Percentiles rank a stretch among this genome's conserved stretches.
These are phyloP conservation scores for Acanthococcus lagerstroemiae DNA, from an alignment of 2,888 invertebrate species.

Conservation along the genomic window DNA sequence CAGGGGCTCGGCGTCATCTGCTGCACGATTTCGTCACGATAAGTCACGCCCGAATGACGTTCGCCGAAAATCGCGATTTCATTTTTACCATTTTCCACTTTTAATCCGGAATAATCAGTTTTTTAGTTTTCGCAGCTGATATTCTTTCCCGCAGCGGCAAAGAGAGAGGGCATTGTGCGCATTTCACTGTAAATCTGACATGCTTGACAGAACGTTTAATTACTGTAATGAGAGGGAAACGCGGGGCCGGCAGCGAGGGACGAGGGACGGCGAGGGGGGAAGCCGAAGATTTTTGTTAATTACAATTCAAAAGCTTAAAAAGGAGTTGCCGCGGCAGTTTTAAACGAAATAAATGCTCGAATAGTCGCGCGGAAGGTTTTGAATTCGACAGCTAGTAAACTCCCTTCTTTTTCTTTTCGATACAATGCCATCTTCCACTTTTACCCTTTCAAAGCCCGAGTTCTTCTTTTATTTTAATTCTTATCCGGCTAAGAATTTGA, in stretches of 20 bases:
- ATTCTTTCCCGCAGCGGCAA: background rate
- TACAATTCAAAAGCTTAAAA: slow-evolving; percentile 30
- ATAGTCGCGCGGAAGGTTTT: slow-evolving; percentile 15
- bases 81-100: no score
- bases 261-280: slow-evolving; percentile 4
- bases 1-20: no score
- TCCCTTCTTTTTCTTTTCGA: slow-evolving; percentile 26
- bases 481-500: slow-evolving; percentile 27
- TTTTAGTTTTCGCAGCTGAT: slow-evolving; percentile 25
- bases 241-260: background rate
- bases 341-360: slow-evolving; percentile 27
- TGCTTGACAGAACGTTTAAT: slow-evolving; percentile 31
- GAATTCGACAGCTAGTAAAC: slow-evolving; percentile 29
- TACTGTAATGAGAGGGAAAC: slow-evolving; percentile 20
- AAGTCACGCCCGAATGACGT: no score
- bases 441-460: slow-evolving; percentile 19
- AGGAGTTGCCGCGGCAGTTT: slow-evolving; percentile 23
- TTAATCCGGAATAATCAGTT: slow-evolving; percentile 30
- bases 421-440: slow-evolving; percentile 27
- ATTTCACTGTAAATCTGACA: slow-evolving; percentile 29
- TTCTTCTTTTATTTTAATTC: slow-evolving; percentile 28
- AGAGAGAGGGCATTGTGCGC: slow-evolving; percentile 23
- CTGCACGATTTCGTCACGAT: no score
- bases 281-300: slow-evolving; percentile 28
- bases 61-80: no score